Evolutionary conservation across 2,888 invertebrate genomes (phyloP), one percentile per base, ranked within the genome.

Genomic region (Eupithecia subfuscata): DNA sequence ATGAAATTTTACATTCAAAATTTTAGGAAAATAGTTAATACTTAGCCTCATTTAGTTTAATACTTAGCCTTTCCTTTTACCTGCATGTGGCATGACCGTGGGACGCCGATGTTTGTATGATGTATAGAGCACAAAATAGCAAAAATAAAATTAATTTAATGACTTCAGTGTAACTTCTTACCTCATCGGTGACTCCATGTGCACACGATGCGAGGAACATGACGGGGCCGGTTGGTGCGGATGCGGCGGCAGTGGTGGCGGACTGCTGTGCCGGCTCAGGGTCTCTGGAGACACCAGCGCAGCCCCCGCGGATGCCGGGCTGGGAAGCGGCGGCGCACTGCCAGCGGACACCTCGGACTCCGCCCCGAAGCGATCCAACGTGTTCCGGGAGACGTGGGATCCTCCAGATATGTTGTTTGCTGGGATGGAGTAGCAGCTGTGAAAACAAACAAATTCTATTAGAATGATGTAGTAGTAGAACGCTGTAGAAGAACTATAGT

Each of bases 271-370:
- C 79, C 96, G 92, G 89, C 96, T 96, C 86, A 97, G 95, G 79
- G 97, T 95, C 82, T 97, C 97, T 64, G 97, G 97, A 43, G 97
- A 97, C 81, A 97, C 97, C 84, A 97, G 95, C 74, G 97, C 96
- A 76, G 97, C 97, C 76, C 96, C 96, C 69, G 97, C 96, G 34
- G 97, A 96, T 43, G 97, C 97, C 60, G 97, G 97, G 77, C 97
- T 97, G 74, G 97, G 97, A 82, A 97, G 89, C n/a, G 96, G 96
- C 64, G 95, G 95, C 30, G 92, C 95, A 83, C 95, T 93, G 79
- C 96, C 92, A 0, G 88, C 87, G 0, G 94, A 93, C 67, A 96
- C 89, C 88, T 94, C 89, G n/a, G 94, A 93, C 78, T 92, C 93
- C 14, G 88, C 86, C 84, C 89, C 91, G 70, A 90, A 94, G 48